Conservation (phyloP, 2,797 vertebrate genomes). For the Knipowitschia caucasica region DNA sequence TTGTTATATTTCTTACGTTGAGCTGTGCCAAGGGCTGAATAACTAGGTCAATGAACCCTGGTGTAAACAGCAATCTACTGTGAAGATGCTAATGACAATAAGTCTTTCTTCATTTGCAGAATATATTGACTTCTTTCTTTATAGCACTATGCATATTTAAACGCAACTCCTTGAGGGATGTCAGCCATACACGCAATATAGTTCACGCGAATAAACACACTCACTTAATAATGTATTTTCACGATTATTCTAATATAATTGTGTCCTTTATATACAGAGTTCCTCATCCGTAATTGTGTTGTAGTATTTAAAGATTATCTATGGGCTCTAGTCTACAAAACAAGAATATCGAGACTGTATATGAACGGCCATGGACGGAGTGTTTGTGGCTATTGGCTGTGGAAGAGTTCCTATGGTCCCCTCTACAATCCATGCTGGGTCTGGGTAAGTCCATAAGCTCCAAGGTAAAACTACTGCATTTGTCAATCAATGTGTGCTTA, state of each 20-base stretch:
- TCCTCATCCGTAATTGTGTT: neutral
- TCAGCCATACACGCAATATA: neutral
- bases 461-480: slow-evolving; percentile 2
- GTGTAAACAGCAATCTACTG: slow-evolving; percentile 63
- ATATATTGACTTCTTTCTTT: slow-evolving; percentile 15
- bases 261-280: neutral
- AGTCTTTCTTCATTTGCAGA: slow-evolving; percentile 42
- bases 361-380: neutral
- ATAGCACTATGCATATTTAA: slow-evolving; percentile 19
- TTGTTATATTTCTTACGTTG: slow-evolving; percentile 57
- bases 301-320: neutral
- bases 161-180: slow-evolving; percentile 15
- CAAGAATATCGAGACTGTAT: too few relatives aligned
- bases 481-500: slow-evolving; percentile 7
- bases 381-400: neutral
- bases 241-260: neutral
- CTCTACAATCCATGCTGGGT: neutral
- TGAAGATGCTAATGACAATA: slow-evolving; percentile 66
- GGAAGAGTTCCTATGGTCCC: neutral
- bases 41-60: slow-evolving; percentile 72
- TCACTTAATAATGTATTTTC: neutral
- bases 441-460: slow-evolving; percentile 2
- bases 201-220: neutral
- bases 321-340: too few relatives aligned
- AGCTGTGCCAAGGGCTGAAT: slow-evolving; percentile 60